These are phyloP conservation scores for Turdus rufiventris DNA, from an alignment of 2,113 vertebrate species.

Conservation along the genomic window DNA sequence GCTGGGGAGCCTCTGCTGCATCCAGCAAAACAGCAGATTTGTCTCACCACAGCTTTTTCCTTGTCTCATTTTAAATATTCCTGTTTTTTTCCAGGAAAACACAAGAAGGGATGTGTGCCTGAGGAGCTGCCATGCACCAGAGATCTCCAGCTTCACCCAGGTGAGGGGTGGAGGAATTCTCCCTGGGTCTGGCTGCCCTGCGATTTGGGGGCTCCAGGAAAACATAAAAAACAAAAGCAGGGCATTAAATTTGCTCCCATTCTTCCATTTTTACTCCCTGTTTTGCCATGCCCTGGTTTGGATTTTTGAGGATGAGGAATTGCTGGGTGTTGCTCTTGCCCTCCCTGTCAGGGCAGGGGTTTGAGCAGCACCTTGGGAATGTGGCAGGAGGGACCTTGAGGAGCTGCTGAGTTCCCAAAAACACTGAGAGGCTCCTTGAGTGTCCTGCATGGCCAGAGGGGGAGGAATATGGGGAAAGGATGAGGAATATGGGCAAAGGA, in stretches of 20 bases:
- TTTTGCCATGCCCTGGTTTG: background rate
- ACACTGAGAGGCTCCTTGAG: fast-evolving
- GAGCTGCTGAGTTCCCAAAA: fast-evolving
- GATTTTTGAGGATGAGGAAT: background rate
- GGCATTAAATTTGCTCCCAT: background rate
- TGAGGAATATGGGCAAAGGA: background rate
- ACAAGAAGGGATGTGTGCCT: background rate
- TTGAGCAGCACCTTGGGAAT: background rate
- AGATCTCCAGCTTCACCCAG: background rate
- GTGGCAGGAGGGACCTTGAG: background rate
- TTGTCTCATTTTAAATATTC: background rate
- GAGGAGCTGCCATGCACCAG: background rate
- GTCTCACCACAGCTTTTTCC: background rate
- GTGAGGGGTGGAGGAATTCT: background rate
- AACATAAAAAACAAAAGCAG: background rate
- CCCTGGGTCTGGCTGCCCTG: background rate
- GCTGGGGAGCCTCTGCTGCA: background rate
- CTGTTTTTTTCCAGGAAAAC: background rate
- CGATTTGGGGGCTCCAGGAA: background rate
- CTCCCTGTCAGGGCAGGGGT: background rate
- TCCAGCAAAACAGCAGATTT: background rate
- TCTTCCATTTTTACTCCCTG: background rate
- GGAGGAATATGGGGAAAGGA: no score
- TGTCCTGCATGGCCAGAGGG: background rate
- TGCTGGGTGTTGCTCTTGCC: background rate